These are phyloP conservation scores for Pionites leucogaster DNA, from an alignment of 2,113 vertebrate genomes.

Conservation along the genomic window DNA sequence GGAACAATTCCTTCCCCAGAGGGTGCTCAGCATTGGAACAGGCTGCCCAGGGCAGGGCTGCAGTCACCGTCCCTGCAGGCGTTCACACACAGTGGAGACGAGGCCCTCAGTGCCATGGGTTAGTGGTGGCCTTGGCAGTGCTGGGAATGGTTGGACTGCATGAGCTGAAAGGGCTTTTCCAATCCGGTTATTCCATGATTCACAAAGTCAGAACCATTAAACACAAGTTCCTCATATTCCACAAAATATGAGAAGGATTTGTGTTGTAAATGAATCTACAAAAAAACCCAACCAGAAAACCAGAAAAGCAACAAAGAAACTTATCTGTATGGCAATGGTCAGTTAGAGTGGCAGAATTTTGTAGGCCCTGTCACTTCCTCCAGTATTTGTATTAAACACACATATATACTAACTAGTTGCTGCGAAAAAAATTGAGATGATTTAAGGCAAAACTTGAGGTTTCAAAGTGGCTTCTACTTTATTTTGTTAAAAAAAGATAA, in stretches of 20 bases:
- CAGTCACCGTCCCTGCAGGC: too few species aligned
- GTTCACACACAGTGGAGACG: rapidly evolving
- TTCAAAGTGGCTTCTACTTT: not conserved
- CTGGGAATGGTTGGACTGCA: not conserved
- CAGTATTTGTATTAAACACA: not conserved
- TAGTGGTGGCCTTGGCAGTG: not conserved
- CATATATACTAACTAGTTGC: not conserved
- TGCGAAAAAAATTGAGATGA: not conserved
- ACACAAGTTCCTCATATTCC: not conserved
- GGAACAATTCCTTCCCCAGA: too few species aligned
- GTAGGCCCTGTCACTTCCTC: not conserved
- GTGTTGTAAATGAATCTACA: not conserved
- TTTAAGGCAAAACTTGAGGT: not conserved
- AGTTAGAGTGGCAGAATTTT: not conserved
- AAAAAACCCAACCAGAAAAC: not conserved
- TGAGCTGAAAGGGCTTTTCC: not conserved
- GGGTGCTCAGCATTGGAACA: too few species aligned
- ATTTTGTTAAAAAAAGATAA: not conserved
- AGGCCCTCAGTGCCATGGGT: too few species aligned
- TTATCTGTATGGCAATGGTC: not conserved
- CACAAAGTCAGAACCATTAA: not conserved
- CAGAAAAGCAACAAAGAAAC: not conserved
- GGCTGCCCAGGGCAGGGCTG: too few species aligned
- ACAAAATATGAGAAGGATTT: not conserved
- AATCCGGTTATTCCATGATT: not conserved